phyloP scores from a whole-genome alignment of 2,113 vertebrate genomes.

The Haemorhous mexicanus region DNA sequence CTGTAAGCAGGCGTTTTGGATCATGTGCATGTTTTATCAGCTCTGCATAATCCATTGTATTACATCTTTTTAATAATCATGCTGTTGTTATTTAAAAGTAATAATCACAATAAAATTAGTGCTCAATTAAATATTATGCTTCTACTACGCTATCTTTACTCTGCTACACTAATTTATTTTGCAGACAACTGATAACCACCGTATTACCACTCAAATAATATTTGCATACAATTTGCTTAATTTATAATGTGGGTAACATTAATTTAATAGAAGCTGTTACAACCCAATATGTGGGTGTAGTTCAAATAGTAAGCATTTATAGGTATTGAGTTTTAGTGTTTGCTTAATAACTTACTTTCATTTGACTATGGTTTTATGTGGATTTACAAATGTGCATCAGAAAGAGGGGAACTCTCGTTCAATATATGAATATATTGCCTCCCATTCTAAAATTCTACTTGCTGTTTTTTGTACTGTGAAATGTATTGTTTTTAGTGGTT shows the following conservation, averaged over 20 bases:
- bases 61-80: conserved; percentile 54
- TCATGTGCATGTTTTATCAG: conserved; percentile 55
- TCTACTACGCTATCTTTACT: conserved; percentile 48
- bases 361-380: conserved; percentile 31
- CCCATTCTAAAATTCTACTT: not conserved
- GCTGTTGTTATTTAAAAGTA: conserved; percentile 69
- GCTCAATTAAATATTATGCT: conserved; percentile 62
- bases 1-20: conserved; percentile 43
- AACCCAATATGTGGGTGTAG: conserved; percentile 61
- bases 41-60: conserved; percentile 41
- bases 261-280: conserved; percentile 70
- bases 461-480: not conserved
- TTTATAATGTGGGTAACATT: conserved; percentile 67
- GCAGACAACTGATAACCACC: conserved; percentile 65
- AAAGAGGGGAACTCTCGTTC: not conserved
- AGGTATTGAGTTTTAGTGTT: conserved; percentile 47
- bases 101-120: conserved; percentile 71
- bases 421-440: not conserved
- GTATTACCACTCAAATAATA: conserved; percentile 64
- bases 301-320: conserved; percentile 50
- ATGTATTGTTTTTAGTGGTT: not conserved
- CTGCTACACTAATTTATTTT: conserved; percentile 72
- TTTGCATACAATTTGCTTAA: conserved; percentile 76
- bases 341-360: conserved; percentile 46
- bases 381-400: conserved; percentile 30